Evolutionary conservation across 2,888 invertebrate species (phyloP).

Genomic region (Sarcophaga variegata): DNA sequence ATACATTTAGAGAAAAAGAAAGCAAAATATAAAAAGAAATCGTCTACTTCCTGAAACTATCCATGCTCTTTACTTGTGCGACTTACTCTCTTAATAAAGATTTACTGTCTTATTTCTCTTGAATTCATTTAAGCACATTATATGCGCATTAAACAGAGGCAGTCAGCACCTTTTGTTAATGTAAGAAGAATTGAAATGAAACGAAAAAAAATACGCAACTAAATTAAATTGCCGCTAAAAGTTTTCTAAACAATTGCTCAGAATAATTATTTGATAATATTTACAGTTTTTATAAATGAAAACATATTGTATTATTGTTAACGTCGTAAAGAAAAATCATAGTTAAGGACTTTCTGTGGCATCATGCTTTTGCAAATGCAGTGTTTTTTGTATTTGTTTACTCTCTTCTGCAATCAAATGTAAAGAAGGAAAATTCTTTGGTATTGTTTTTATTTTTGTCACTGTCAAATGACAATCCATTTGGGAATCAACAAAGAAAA

Average conservation of each 20-base stretch:
- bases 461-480: slow-evolving; percentile 43
- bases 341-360: background rate
- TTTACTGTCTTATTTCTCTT: slow-evolving; percentile 30
- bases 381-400: background rate
- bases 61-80: slow-evolving; percentile 12
- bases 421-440: background rate
- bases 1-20: slow-evolving; percentile 2
- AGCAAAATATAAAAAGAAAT: background rate
- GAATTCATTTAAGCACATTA: background rate
- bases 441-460: slow-evolving; percentile 32
- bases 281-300: background rate
- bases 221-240: background rate
- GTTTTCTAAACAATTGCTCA: background rate
- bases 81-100: slow-evolving; percentile 42
- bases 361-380: background rate
- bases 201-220: too few relatives aligned
- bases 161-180: slow-evolving; percentile 19
- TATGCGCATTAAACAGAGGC: slow-evolving; percentile 43
- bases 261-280: background rate
- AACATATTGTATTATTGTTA: background rate
- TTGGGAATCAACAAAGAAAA: slow-evolving; percentile 29
- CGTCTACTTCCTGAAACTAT: slow-evolving; percentile 47
- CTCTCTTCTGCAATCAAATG: slow-evolving; percentile 10
- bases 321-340: background rate
- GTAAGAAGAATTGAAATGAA: background rate